Evolutionary conservation across 2,888 invertebrate genomes (phyloP), one percentile per base, ranked within the genome.

Genomic region (Leptopilina myrica): DNA sequence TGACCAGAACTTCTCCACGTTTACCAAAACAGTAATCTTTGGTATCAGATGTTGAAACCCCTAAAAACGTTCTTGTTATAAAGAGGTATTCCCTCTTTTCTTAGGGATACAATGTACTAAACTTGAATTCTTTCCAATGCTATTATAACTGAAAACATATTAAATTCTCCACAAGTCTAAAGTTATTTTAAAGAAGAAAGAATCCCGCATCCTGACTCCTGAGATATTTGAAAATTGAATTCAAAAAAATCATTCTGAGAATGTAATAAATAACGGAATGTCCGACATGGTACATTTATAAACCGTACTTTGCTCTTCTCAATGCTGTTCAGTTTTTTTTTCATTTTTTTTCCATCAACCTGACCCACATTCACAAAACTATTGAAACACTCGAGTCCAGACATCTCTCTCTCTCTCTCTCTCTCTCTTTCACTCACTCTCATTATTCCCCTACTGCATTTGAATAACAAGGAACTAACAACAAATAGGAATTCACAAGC

Each of bases 281-380:
- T 46, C 46, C 46, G 15, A 49, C 53, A 53, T 56, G 69, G 53
- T 12, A 53, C n/a, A 8, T 15, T 2, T 14, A 49, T 20, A 8
- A 53, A 14, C 33, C 49, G 26, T 56, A n/a, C 43, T 4, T 49
- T 26, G 46, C 46, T 46, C 46, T 46, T 46, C 46, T 78, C 62
- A n/a, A 26, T 79, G 66, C 6, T 64, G 64, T 73, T 66, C 43
- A 76, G 46, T 53, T 59, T 15, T 76, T 53, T 3, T 65, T 59
- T 62, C 3, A 1, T 49, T 80, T 75, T 62, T 75, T 26, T 26
- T 46, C 67, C 56, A 46, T 20, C 56, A 40, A 59, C 33, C 77
- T 84, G 85, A 85, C 86, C 85, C 83, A 86, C 82, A 86, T 86
- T 84, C 82, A 81, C 79, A 79, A 84, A 82, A 80, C 82, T 82